Base-by-base conservation (phyloP, 2,888 invertebrate species). In the Cynaeus angustus region DNA sequence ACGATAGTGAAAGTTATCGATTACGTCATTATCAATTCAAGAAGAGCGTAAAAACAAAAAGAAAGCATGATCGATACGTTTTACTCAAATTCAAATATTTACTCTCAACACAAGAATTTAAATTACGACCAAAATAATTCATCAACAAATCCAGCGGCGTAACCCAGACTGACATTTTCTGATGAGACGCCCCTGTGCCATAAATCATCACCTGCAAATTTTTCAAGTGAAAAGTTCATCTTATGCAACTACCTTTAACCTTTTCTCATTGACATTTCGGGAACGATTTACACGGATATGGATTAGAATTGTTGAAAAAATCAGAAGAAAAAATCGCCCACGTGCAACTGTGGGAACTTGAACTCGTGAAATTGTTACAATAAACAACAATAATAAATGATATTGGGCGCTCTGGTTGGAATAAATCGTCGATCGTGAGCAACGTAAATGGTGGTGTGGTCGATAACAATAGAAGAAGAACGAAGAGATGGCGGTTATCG, bases 1-100 rank as follows among this genome's bases (percentile, higher is more conserved):
- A 55, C 55, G 55, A 55, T 38, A 55, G 55, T 55, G 55, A 55
- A 55, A 55, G 55, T 55, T 55, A 55, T 55, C 52, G 37, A 38
- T 55, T 16, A 7, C 37, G 33, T 55, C 30, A 14, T 46, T 46
- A 46, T 21, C 9, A 16, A 46, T 14, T 12, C 13, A 12, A 41
- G 33, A 33, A 1, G 12, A 43, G 12, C 10, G 33, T 33, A n/a
- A 33, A 33, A 33, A 2, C 5, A 28, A 33, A 21, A 21, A 21
- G 21, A 21, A 21, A 21, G 4, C 21, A 1, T 4, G 21, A 21
- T 21, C 21, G 21, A 21, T 21, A 4, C 21, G 21, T 21, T n/a
- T n/a, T n/a, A n/a, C n/a, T n/a, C n/a, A n/a, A n/a, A n/a, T n/a
- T n/a, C n/a, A n/a, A n/a, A n/a, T n/a, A n/a, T n/a, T n/a, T n/a